These are phyloP conservation scores for Mormyrus proboscirostris DNA, from an alignment of 2,797 vertebrate genomes.

Conservation along the genomic window DNA sequence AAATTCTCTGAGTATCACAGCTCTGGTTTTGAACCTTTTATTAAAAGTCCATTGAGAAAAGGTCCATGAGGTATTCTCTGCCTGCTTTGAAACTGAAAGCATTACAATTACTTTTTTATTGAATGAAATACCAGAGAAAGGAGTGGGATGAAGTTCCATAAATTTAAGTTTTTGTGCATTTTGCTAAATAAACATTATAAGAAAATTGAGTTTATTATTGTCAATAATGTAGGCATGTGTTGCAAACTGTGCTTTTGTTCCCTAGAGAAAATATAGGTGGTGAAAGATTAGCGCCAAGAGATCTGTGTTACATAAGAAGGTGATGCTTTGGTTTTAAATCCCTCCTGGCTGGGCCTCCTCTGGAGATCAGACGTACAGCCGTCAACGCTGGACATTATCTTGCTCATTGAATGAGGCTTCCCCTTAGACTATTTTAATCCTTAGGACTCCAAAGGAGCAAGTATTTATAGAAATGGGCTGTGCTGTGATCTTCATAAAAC, in stretches of 20 bases:
- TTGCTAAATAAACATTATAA: neutral
- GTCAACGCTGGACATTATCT: neutral
- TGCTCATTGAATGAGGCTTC: neutral
- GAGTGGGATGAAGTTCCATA: neutral
- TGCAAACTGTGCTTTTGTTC: neutral
- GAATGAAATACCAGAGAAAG: neutral
- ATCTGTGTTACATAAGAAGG: neutral
- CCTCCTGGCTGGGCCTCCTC: neutral
- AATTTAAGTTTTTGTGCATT: neutral
- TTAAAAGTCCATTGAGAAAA: neutral
- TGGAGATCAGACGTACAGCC: neutral
- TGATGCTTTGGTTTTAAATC: neutral
- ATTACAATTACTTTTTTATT: neutral
- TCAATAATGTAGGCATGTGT: neutral
- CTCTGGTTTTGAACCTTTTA: neutral
- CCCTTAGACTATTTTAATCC: neutral
- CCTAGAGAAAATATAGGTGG: neutral
- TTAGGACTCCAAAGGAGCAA: neutral
- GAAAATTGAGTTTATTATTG: neutral
- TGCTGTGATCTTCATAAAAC: conserved; percentile 29
- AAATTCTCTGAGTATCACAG: neutral
- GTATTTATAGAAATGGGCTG: conserved; percentile 34
- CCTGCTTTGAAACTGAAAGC: neutral
- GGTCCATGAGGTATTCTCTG: neutral
- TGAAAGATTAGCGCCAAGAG: neutral